phyloP scores from a whole-genome alignment of 2,113 vertebrate species.

The Hystrix brachyura region DNA sequence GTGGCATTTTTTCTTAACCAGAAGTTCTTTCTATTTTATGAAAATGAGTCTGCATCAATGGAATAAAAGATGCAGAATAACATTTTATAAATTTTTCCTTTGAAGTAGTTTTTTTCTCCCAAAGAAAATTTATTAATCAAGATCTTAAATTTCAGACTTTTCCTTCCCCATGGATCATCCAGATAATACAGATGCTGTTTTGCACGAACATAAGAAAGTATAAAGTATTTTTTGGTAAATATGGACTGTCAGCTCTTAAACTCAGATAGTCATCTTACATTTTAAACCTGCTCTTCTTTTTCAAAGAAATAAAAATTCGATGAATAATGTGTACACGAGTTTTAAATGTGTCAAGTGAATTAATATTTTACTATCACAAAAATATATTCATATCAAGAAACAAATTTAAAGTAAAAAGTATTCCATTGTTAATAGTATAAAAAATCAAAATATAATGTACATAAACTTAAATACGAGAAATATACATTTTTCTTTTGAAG shows the following conservation, averaged over 20 bases:
- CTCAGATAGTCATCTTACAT: background rate
- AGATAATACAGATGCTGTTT: constrained; percentile 2
- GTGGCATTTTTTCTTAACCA: background rate
- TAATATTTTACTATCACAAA: background rate
- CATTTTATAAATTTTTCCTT: background rate
- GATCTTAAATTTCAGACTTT: constrained; percentile 26
- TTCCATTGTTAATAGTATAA: background rate
- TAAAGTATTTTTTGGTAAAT: background rate
- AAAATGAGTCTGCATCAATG: background rate
- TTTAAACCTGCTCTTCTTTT: background rate
- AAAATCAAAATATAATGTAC: background rate
- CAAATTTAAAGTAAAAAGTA: background rate
- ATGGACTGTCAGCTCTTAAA: background rate
- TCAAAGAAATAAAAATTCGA: background rate
- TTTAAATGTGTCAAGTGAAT: background rate
- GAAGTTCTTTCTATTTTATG: background rate
- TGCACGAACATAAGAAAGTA: background rate
- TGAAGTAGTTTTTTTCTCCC: background rate
- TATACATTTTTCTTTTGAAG: background rate
- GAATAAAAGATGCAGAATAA: background rate
- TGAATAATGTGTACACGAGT: background rate
- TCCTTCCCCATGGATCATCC: background rate
- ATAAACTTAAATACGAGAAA: background rate
- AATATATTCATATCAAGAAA: background rate
- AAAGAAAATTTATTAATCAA: constrained; percentile 37